phyloP scores from a whole-genome alignment of 2,113 vertebrate genomes.

The Sylvietta virens region DNA sequence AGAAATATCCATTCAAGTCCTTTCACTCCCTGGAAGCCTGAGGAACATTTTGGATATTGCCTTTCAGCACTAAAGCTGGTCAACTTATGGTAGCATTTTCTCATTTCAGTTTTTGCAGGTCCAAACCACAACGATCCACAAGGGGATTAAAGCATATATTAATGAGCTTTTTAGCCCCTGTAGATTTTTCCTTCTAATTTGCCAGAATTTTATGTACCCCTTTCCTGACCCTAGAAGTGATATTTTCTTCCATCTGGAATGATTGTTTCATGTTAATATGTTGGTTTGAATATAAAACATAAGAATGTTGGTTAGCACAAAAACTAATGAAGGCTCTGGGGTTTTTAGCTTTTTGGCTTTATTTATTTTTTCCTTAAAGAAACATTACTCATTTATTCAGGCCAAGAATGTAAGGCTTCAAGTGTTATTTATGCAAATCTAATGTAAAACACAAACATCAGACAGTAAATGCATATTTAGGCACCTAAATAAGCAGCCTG shows the following conservation, averaged over 20 bases:
- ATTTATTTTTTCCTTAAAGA: conserved; percentile 50
- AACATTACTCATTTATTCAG: conserved; percentile 31
- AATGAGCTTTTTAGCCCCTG: conserved; percentile 59
- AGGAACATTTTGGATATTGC: conserved; percentile 21
- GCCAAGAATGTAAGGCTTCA: conserved; percentile 37
- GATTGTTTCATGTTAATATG: conserved; percentile 59
- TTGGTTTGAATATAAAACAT: conserved; percentile 57
- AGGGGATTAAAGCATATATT: conserved; percentile 53
- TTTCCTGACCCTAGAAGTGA: conserved; percentile 53
- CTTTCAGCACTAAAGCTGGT: conserved; percentile 56
- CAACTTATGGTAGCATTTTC: conserved; percentile 62
- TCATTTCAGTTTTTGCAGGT: conserved; percentile 49
- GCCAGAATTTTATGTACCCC: conserved; percentile 62
- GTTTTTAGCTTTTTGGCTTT: conserved; percentile 43
- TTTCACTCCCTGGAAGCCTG: not conserved
- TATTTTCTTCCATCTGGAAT: conserved; percentile 65
- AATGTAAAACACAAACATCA: conserved; percentile 29
- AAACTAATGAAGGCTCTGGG: conserved; percentile 64
- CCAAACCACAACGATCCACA: conserved; percentile 54
- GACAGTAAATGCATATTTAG: conserved; percentile 28
- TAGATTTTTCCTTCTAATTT: conserved; percentile 63
- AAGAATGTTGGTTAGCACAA: conserved; percentile 60
- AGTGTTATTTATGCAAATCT: conserved; percentile 27
- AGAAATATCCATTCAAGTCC: not conserved
- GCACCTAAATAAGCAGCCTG: conserved; percentile 13